phyloP scores from a whole-genome alignment of 35 echinoderm and acorn worm species.

The Chiridota heheva region DNA sequence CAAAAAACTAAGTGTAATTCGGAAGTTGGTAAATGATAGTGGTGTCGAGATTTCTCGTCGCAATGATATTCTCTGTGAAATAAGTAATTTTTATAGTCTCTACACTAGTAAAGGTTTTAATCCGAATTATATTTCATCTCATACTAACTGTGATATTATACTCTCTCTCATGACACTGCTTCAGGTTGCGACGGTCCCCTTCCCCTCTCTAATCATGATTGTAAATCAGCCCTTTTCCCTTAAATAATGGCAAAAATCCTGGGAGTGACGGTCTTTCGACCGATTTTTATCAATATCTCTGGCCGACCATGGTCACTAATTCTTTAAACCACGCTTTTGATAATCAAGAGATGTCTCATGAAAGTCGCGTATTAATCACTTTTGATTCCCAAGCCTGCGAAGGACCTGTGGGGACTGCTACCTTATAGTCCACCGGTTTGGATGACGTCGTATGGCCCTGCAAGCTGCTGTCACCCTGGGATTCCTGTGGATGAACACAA shows the following conservation, averaged over 20 bases:
- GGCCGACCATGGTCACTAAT: conserved; percentile 8
- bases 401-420: too few relatives aligned
- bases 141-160: background rate
- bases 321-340: conserved; percentile 23
- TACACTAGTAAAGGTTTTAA: conserved; percentile 2
- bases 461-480: too few relatives aligned
- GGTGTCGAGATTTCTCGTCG: too few relatives aligned
- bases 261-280: conserved; percentile 21
- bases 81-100: conserved; percentile 11
- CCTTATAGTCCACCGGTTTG: too few relatives aligned
- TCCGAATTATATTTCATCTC: background rate
- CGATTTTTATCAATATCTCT: conserved; percentile 50
- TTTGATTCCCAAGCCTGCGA: conserved; percentile 3
- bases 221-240: conserved; percentile 3
- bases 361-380: conserved; percentile 10
- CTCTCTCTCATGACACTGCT: background rate
- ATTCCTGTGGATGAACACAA: too few relatives aligned
- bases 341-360: background rate
- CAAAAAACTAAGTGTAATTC: too few relatives aligned
- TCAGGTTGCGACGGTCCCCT: conserved; percentile 7
- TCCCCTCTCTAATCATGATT: conserved; percentile 23
- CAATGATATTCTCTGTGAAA: too few relatives aligned
- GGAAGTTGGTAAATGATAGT: too few relatives aligned
- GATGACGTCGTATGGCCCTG: too few relatives aligned
- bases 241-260: conserved; percentile 30